A percentile compares a stretch with the other conserved stretches of the same genome.
These are phyloP conservation scores for Semnornis frantzii DNA, from an alignment of 2,113 vertebrate species.

Conservation along the genomic window DNA sequence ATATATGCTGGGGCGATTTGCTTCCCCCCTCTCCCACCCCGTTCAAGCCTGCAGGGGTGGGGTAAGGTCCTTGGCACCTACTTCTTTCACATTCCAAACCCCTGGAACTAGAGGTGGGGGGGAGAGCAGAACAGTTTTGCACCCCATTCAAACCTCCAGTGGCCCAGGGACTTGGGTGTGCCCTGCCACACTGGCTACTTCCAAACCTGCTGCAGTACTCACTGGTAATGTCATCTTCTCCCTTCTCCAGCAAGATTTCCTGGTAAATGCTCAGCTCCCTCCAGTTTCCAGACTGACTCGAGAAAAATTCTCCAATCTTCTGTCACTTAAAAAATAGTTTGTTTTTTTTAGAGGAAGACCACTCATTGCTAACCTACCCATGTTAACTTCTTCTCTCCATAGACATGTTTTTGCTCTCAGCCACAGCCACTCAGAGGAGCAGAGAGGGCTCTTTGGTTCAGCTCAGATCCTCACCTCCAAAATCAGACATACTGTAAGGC, in stretches of 20 bases:
- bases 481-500: background rate
- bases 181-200: background rate
- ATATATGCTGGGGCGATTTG: no score
- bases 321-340: background rate
- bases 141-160: no score
- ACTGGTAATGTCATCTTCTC: fast-evolving
- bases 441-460: background rate
- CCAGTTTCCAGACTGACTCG: background rate
- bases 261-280: background rate
- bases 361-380: background rate
- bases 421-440: background rate
- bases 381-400: background rate
- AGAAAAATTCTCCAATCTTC: background rate
- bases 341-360: background rate
- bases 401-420: background rate
- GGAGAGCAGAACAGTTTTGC: no score
- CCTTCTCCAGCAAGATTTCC: background rate
- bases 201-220: background rate
- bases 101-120: no score
- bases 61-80: no score
- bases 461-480: background rate
- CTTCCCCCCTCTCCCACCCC: no score
- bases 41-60: no score
- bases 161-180: no score
- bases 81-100: no score